These are phyloP conservation scores for Rotaria socialis DNA, from an alignment of 2,888 invertebrate genomes.

Conservation along the genomic window DNA sequence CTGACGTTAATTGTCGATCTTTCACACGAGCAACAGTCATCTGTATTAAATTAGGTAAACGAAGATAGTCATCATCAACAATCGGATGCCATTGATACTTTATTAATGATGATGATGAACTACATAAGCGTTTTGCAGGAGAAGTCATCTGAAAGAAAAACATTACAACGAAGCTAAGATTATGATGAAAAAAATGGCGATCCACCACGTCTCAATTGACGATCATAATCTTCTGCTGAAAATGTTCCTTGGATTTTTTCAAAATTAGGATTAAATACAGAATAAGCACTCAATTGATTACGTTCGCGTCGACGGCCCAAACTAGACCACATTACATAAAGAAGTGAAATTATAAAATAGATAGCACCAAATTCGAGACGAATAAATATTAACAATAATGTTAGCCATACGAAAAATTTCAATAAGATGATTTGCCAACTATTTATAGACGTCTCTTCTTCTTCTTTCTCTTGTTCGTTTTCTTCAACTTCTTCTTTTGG, in stretches of 20 bases:
- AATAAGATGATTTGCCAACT: constrained; percentile 53
- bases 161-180: neutral
- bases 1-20: neutral
- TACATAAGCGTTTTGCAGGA: neutral
- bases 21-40: neutral
- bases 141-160: constrained; percentile 7
- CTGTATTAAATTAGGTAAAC: neutral
- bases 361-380: constrained; percentile 83
- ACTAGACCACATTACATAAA: constrained; percentile 76
- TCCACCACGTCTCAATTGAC: constrained; percentile 28
- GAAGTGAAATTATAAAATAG: constrained; percentile 73
- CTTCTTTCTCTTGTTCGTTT: too few relatives aligned
- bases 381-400: constrained; percentile 72
- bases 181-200: neutral
- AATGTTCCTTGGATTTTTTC: constrained; percentile 45
- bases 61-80: constrained; percentile 5
- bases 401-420: constrained; percentile 71
- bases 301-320: constrained; percentile 67
- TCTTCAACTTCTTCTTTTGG: neutral
- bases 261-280: constrained; percentile 46
- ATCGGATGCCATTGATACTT: neutral
- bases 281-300: constrained; percentile 44
- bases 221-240: constrained; percentile 43
- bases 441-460: neutral
- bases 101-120: neutral